Percentiles rank a stretch among this genome's conserved stretches.
phyloP scores from a whole-genome alignment of 1,140 invertebrate genomes.

The Dufourea novaeangliae region DNA sequence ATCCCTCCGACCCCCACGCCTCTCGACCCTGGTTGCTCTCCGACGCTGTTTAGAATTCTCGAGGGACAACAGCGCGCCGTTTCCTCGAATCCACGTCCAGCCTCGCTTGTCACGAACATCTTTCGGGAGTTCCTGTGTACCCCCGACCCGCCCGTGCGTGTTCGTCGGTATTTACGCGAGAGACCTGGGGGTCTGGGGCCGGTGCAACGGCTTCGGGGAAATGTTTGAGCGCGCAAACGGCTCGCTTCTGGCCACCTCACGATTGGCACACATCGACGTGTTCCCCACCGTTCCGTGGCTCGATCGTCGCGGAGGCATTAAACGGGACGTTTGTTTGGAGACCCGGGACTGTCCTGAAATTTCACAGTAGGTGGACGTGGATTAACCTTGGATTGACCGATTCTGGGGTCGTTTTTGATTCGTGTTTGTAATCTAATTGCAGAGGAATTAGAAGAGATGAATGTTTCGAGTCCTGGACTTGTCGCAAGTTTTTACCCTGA shows the following conservation, averaged over 20 bases:
- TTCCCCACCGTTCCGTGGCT: neutral
- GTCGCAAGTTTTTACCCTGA: too few species aligned
- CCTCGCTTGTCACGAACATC: constrained; percentile 19
- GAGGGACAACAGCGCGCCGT: constrained; percentile 24
- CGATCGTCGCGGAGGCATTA: constrained; percentile 7
- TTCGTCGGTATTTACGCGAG: neutral
- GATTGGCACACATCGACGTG: neutral
- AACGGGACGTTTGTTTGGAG: too few species aligned
- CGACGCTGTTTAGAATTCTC: constrained; percentile 38
- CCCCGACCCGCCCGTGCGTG: too few species aligned
- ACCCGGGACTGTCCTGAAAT: too few species aligned
- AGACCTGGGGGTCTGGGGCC: too few species aligned
- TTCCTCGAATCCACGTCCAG: constrained; percentile 38
- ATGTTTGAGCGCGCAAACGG: constrained; percentile 25
- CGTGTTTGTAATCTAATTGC: too few species aligned
- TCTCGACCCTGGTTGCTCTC: neutral
- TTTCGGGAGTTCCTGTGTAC: constrained; percentile 17
- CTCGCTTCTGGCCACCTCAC: neutral
- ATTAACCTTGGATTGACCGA: too few species aligned
- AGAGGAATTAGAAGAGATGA: too few species aligned
- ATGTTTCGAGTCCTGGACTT: too few species aligned
- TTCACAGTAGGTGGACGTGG: too few species aligned
- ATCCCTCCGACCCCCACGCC: neutral
- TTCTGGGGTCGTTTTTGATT: too few species aligned
- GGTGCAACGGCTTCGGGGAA: constrained; percentile 2